phyloP scores from a whole-genome alignment of 2,888 invertebrate species.

The Achlya flavicornis region DNA sequence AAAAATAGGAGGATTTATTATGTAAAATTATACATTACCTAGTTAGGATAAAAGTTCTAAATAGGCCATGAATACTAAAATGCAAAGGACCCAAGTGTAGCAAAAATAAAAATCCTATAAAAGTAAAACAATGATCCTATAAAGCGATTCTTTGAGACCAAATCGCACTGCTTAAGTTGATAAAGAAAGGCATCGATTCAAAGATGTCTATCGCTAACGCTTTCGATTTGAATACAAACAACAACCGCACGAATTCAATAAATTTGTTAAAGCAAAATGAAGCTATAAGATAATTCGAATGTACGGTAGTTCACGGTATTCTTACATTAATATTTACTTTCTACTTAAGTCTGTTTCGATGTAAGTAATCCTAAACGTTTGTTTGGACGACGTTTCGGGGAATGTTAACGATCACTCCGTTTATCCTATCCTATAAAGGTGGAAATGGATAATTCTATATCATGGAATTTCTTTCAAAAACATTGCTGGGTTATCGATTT shows the following conservation, averaged over 20 bases:
- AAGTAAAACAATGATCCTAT: constrained; percentile 1
- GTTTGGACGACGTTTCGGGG: constrained; percentile 41
- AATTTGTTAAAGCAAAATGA: constrained; percentile 76
- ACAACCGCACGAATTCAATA: constrained; percentile 74
- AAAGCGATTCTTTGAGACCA: constrained; percentile 8
- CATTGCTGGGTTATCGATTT: neutral
- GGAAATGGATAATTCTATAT: neutral
- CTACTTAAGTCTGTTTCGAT: constrained; percentile 57
- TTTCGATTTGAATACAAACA: constrained; percentile 52
- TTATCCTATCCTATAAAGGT: neutral
- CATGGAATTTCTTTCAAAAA: neutral
- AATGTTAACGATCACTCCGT: constrained; percentile 38
- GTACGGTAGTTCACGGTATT: constrained; percentile 57
- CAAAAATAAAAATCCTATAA: neutral
- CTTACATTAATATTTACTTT: constrained; percentile 56
- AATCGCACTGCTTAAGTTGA: neutral
- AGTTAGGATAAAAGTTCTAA: neutral
- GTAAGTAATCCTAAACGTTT: constrained; percentile 57
- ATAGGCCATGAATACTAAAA: neutral
- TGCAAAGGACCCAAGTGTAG: neutral
- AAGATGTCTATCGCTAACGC: constrained; percentile 33
- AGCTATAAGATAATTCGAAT: constrained; percentile 68
- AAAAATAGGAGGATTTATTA: neutral
- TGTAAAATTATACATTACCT: neutral
- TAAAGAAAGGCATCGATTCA: constrained; percentile 9